These are phyloP conservation scores for Drosophila baimaii DNA, from an alignment of 1,140 invertebrate species.

Conservation along the genomic window DNA sequence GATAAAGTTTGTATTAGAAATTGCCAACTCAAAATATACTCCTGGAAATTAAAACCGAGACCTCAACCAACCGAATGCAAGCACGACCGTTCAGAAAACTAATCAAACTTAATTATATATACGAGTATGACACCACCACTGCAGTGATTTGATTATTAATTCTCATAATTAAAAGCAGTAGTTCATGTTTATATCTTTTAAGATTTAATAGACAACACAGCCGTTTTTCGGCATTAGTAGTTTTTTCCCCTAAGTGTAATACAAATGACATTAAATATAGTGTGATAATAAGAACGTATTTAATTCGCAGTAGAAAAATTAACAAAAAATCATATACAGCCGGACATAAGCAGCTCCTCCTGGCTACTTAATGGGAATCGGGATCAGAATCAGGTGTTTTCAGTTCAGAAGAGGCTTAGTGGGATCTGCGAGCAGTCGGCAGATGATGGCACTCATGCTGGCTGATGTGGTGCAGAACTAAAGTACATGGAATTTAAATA, in stretches of 20 bases:
- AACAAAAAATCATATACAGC: slow-evolving; percentile 2
- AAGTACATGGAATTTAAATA: neutral
- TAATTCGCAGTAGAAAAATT: neutral
- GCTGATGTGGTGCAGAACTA: slow-evolving; percentile 34
- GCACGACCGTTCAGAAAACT: neutral
- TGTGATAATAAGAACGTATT: neutral
- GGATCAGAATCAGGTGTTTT: neutral
- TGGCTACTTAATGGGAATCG: no score
- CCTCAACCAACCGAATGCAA: neutral
- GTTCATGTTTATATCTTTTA: neutral
- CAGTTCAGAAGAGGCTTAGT: neutral
- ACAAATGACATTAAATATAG: neutral
- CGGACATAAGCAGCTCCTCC: neutral
- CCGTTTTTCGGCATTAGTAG: no score
- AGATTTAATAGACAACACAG: no score
- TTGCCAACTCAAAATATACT: neutral
- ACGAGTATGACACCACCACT: no score
- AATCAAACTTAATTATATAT: no score
- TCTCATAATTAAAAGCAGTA: no score
- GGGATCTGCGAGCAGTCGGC: slow-evolving; percentile 10
- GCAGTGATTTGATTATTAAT: no score
- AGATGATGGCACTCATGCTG: slow-evolving; percentile 42
- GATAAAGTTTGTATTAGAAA: neutral
- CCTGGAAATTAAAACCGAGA: no score
- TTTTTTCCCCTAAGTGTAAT: no score